A percentile compares a stretch with the other conserved stretches of the same genome.
phyloP scores from a whole-genome alignment of 2,797 vertebrate species.

The Pelochelys cantorii region DNA sequence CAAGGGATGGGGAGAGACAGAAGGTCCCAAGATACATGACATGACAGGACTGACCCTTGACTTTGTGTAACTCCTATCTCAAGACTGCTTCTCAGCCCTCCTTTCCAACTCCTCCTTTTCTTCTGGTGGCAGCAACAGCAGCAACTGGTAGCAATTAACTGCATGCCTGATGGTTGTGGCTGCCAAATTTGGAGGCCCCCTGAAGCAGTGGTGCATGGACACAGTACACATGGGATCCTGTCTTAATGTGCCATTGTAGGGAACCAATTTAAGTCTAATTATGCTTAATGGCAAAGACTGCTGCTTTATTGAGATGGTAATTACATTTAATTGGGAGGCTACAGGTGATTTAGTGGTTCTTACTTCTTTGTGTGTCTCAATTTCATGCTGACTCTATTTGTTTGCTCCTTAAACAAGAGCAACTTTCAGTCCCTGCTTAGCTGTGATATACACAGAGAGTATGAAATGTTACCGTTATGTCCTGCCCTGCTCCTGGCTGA shows the following conservation, averaged over 20 bases:
- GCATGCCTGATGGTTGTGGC: not conserved
- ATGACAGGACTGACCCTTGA: not conserved
- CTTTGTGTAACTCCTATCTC: not conserved
- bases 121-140: not conserved
- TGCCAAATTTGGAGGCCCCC: not conserved
- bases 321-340: not conserved
- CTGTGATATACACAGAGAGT: not conserved
- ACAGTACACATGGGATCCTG: not conserved
- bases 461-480: not conserved
- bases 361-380: not conserved
- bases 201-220: not conserved
- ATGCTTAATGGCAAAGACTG: constrained; percentile 13
- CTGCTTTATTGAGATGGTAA: not conserved
- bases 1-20: not conserved
- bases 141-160: not conserved
- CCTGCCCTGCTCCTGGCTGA: not conserved
- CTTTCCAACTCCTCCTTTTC: not conserved
- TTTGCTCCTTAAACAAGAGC: not conserved
- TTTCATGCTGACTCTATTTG: constrained; percentile 10
- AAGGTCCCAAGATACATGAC: not conserved
- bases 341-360: constrained; percentile 17
- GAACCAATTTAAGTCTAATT: constrained; percentile 20
- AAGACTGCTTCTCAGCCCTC: not conserved
- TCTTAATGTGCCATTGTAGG: not conserved
- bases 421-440: not conserved